A percentile compares a stretch with the other conserved stretches of the same genome.
These are phyloP conservation scores for Cheiracanthium punctorium DNA, from an alignment of 2,888 invertebrate species.

Conservation along the genomic window DNA sequence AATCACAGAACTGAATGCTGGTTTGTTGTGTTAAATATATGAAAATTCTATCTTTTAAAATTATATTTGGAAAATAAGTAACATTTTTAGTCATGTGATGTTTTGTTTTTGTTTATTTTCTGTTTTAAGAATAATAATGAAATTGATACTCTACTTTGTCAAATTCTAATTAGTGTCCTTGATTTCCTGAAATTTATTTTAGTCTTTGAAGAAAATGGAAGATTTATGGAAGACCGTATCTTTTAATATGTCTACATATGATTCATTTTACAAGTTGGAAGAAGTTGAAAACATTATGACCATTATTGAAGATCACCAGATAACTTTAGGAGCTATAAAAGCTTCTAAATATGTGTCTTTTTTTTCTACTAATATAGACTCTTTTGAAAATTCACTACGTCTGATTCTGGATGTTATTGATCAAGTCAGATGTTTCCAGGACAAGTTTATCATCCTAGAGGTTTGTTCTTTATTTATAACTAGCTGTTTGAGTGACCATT, in stretches of 20 bases:
- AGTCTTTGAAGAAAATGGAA: constrained; percentile 35
- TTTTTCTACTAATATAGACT: constrained; percentile 87
- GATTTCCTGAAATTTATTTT: no score
- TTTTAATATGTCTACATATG: constrained; percentile 85
- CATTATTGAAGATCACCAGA: constrained; percentile 89
- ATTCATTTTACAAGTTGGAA: constrained; percentile 82
- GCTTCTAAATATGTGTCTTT: constrained; percentile 88
- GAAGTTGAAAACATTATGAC: constrained; percentile 87
- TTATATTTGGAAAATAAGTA: no score
- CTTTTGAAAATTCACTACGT: constrained; percentile 90
- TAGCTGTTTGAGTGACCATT: no score
- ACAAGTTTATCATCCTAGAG: constrained; percentile 90
- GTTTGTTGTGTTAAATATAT: no score
- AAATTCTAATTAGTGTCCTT: no score
- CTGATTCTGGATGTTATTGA: constrained; percentile 89
- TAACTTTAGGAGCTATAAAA: constrained; percentile 90
- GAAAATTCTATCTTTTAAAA: no score
- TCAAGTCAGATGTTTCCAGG: constrained; percentile 86
- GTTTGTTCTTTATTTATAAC: constrained; percentile 73
- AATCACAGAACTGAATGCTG: no score
- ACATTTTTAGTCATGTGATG: no score
- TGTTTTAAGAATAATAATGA: no score
- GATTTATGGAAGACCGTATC: constrained; percentile 78
- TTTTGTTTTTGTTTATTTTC: no score
- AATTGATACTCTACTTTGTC: no score